phyloP scores from a whole-genome alignment of 2,797 vertebrate genomes.

The Danio albolineatus region DNA sequence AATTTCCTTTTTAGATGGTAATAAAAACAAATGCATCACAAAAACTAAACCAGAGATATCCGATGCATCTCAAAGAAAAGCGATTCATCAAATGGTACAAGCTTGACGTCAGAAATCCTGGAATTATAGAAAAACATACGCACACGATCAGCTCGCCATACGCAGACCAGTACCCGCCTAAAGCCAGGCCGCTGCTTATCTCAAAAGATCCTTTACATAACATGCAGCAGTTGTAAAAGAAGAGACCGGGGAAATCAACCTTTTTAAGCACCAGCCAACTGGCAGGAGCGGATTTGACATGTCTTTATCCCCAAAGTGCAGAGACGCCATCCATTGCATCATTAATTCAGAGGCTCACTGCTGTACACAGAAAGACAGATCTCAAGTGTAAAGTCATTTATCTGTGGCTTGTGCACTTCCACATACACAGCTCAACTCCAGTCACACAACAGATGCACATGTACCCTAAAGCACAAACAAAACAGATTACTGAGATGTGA shows the following conservation, averaged over 20 bases:
- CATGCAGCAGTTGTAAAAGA: conserved; percentile 8
- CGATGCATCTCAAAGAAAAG: neutral
- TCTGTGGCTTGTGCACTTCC: neutral
- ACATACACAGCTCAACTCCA: conserved; percentile 5
- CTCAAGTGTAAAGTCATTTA: conserved; percentile 7
- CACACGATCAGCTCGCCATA: neutral
- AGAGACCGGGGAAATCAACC: neutral
- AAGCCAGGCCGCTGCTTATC: conserved; percentile 2
- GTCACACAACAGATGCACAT: conserved; percentile 1
- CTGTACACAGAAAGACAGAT: neutral
- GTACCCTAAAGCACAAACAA: conserved; percentile 4
- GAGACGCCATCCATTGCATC: neutral
- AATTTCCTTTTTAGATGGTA: neutral
- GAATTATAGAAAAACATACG: conserved; percentile 9
- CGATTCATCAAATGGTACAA: neutral
- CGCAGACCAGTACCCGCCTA: neutral
- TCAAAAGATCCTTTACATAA: conserved; percentile 29
- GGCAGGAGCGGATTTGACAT: conserved; percentile 31
- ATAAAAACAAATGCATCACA: neutral
- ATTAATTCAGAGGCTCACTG: conserved; percentile 21
- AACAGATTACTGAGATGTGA: neutral
- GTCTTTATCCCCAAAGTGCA: neutral
- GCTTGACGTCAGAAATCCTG: conserved; percentile 12
- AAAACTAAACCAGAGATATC: neutral
- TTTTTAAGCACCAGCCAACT: conserved; percentile 8